These are phyloP conservation scores for Gryllus bimaculatus DNA, from an alignment of 1,140 invertebrate species.

Conservation along the genomic window DNA sequence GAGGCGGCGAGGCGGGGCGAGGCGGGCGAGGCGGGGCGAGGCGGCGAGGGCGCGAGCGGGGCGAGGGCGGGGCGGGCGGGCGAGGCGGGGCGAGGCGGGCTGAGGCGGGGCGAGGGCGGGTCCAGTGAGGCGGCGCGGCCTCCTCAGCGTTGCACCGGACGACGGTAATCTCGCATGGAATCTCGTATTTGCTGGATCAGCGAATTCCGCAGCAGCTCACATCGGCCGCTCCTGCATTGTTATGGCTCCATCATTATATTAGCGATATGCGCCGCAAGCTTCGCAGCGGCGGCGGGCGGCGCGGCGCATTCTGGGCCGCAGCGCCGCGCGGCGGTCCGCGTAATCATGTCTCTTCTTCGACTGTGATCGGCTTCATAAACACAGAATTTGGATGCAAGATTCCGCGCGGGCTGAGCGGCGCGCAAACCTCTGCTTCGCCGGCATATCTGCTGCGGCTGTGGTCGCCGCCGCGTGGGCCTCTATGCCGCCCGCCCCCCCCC, in stretches of 20 bases:
- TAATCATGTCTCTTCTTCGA: not conserved
- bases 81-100: not conserved
- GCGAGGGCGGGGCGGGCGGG: too few species aligned
- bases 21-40: too few species aligned
- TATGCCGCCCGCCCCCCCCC: not conserved
- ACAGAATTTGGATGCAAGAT: not conserved
- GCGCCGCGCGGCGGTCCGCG: not conserved
- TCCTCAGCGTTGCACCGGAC: not conserved
- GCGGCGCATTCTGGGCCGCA: not conserved
- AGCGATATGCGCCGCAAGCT: not conserved
- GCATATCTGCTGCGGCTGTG: not conserved
- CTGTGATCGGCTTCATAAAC: slow-evolving; percentile 3
- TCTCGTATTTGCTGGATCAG: not conserved
- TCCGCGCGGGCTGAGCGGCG: not conserved
- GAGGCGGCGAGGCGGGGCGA: too few species aligned
- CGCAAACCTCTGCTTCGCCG: not conserved
- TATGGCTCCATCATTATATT: not conserved
- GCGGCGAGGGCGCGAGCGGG: too few species aligned
- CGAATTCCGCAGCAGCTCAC: not conserved
- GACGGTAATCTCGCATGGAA: not conserved
- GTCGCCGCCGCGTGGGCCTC: not conserved
- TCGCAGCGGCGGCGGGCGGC: too few species aligned
- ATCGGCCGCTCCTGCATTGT: not conserved
- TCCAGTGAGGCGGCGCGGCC: not conserved
- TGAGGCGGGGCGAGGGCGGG: not conserved